Evolutionary conservation across 2,113 vertebrate species (phyloP).

Genomic region (Gallinago paraguaiae): DNA sequence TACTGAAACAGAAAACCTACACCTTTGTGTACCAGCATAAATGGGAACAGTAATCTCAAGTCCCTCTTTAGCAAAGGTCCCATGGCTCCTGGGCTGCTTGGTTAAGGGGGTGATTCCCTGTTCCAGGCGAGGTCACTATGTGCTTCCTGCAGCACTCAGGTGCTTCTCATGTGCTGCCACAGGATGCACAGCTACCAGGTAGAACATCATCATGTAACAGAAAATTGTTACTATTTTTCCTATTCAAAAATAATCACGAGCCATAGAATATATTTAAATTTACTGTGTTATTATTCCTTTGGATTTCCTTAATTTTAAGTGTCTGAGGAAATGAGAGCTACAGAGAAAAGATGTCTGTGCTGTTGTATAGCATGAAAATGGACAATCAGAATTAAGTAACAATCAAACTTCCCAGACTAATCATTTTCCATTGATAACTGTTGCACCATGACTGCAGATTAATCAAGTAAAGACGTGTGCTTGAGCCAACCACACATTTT

Average conservation of each 20-base stretch:
- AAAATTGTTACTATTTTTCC: neutral
- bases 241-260: neutral
- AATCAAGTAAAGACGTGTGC: neutral
- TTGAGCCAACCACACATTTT: neutral
- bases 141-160: fast-evolving
- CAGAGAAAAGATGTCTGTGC: neutral
- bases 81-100: fast-evolving
- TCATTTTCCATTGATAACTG: neutral
- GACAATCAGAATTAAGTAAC: neutral
- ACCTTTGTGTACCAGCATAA: neutral
- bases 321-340: neutral
- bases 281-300: neutral
- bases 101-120: neutral
- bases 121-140: neutral
- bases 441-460: neutral
- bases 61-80: neutral
- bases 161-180: neutral
- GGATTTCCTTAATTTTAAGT: neutral
- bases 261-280: neutral
- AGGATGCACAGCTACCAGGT: neutral
- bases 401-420: neutral
- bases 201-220: neutral
- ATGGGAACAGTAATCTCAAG: neutral
- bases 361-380: neutral
- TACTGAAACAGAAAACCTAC: neutral